Percentiles rank a stretch among this genome's conserved stretches.
Evolutionary conservation across 2,113 vertebrate genomes (phyloP).

Genomic region (Rhinoptilus africanus): DNA sequence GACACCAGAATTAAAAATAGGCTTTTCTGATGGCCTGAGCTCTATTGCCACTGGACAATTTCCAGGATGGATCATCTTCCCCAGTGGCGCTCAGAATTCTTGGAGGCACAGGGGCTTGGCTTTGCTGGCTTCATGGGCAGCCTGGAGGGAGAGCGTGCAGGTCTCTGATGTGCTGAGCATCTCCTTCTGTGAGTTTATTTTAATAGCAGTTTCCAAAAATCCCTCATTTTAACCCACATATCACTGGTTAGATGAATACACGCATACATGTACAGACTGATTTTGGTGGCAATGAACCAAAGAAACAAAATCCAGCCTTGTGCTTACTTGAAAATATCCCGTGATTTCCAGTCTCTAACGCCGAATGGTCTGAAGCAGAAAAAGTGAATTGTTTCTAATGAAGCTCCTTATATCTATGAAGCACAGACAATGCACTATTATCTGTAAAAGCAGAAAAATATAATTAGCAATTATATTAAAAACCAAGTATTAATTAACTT

Average conservation of each 20-base stretch:
- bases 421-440: not conserved
- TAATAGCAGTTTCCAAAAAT: not conserved
- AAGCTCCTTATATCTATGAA: not conserved
- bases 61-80: not conserved
- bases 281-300: not conserved
- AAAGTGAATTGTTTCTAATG: not conserved
- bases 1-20: not conserved
- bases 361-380: not conserved
- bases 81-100: not conserved
- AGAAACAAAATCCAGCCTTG: not conserved
- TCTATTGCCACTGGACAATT: not conserved
- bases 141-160: accelerated
- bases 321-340: not conserved
- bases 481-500: not conserved
- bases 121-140: not conserved
- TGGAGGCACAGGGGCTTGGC: not conserved
- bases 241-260: not conserved
- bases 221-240: not conserved
- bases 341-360: not conserved
- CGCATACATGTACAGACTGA: accelerated
- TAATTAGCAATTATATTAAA: not conserved
- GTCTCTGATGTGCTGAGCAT: not conserved
- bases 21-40: not conserved
- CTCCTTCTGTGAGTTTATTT: not conserved
- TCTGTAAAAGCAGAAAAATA: not conserved